Base-by-base conservation (phyloP, 1,140 invertebrate species). In the Brachionus sp. region DNA sequence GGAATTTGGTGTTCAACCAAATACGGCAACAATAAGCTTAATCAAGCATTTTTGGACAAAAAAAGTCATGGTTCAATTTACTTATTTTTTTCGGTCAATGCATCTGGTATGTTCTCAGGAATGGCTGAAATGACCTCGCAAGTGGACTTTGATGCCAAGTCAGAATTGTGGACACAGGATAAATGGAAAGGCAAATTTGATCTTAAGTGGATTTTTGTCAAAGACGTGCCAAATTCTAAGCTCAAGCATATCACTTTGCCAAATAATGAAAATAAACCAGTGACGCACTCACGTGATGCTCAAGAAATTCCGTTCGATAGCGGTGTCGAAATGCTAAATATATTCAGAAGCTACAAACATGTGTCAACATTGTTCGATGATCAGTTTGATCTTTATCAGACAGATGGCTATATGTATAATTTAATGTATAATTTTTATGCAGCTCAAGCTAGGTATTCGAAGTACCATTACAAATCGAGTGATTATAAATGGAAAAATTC, bases 1-100 rank as follows among this genome's bases (percentile, higher is more conserved):
- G 95, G 96, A 88, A 98, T 98, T 86, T 98, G 96, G 97, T 98
- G 96, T 89, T 97, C 95, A 85, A 98, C 96, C 0, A 95, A 98
- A 87, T 95, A 98, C 86, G 96, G 96, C n/a, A 98, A 98, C 88
- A 97, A 97, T 87, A 91, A 95, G 42, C 90, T 98, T 82, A 96
- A 98, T 88, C 91, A 93, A 83, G 96, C 96, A 35, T 98, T 92
- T 88, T 92, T 94, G 77, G 95, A 97, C 86, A 39, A 42, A 16
- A 33, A 66, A 80, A 88, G 90, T 16, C 93, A 94, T 84, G 91
- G 90, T 42, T 90, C 92, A 77, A 92, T 98, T 7, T 97, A 94
- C 91, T 91, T 98, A 68, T 95, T 98, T 87, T 98, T 95, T 88
- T 97, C 95, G 46, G 96, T 98, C 29, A 98, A 98, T 87, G 94